These are phyloP conservation scores for Novumbra hubbsi DNA, from an alignment of 2,797 vertebrate genomes.

Conservation along the genomic window DNA sequence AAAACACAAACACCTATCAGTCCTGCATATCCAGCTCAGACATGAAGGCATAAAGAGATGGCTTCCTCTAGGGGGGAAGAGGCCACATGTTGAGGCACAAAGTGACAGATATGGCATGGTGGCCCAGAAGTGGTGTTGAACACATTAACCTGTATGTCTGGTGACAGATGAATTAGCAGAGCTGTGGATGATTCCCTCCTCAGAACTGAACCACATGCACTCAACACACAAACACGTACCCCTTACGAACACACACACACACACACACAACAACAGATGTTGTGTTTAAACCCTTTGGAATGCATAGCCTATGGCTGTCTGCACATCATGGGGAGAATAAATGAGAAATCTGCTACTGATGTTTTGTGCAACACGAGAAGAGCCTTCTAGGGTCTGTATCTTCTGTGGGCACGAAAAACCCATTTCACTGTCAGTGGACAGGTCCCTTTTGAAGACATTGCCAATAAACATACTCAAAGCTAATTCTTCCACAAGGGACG, in stretches of 20 bases:
- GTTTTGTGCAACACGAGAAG: background rate
- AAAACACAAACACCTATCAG: background rate
- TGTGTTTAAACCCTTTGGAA: constrained; percentile 19
- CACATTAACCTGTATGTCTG: constrained; percentile 22
- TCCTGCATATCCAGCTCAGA: background rate
- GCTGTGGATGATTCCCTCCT: background rate
- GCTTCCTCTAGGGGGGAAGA: background rate
- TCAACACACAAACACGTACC: constrained; percentile 20
- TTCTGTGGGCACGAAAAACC: background rate
- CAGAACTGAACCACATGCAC: constrained; percentile 28
- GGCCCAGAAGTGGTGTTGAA: constrained; percentile 23
- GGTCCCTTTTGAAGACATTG: background rate
- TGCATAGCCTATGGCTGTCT: constrained; percentile 2
- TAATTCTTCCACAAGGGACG: background rate
- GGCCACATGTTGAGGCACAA: constrained; percentile 30
- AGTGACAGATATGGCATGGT: constrained; percentile 30
- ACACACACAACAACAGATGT: constrained; percentile 26
- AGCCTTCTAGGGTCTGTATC: background rate
- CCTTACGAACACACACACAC: background rate
- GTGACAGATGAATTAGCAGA: background rate
- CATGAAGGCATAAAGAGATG: background rate
- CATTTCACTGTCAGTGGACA: background rate
- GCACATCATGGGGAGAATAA: background rate
- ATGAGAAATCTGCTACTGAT: constrained; percentile 2
- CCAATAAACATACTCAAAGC: background rate